Percentiles rank a stretch among this genome's conserved stretches.
Evolutionary conservation across 1,140 invertebrate genomes (phyloP).

Genomic region (Scaptomyza pallida): DNA sequence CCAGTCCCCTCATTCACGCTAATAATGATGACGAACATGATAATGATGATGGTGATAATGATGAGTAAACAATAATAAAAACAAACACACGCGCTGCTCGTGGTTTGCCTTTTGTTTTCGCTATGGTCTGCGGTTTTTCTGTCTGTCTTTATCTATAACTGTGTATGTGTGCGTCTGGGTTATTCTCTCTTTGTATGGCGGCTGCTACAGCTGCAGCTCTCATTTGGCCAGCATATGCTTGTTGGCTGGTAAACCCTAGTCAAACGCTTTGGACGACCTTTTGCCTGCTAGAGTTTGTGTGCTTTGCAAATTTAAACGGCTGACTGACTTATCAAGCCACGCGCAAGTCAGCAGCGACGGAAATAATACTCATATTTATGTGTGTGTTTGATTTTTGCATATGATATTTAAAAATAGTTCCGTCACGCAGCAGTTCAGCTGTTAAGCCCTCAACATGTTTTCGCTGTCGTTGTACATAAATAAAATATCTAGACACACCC

Average conservation of each 20-base stretch:
- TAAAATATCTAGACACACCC: constrained; percentile 10
- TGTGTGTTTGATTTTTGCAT: constrained; percentile 9
- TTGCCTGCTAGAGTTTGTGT: not conserved
- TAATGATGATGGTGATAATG: constrained; percentile 23
- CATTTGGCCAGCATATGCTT: constrained; percentile 4
- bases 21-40: constrained; percentile 14
- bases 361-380: constrained; percentile 46
- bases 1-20: constrained; percentile 2
- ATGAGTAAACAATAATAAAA: constrained; percentile 52
- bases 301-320: constrained; percentile 1
- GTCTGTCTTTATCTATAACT: constrained; percentile 17
- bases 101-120: constrained; percentile 38
- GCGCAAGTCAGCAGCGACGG: constrained; percentile 3
- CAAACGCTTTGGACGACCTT: not conserved
- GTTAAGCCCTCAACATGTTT: not conserved
- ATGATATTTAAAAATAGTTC: constrained; percentile 21
- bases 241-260: constrained; percentile 1
- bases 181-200: not conserved
- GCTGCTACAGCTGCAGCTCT: constrained; percentile 13
- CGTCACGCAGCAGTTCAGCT: not conserved
- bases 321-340: constrained; percentile 38
- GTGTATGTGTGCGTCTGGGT: not conserved
- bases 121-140: constrained; percentile 1
- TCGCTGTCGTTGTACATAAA: not conserved
- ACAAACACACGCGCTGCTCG: constrained; percentile 58